Base-by-base conservation (phyloP, 2,888 invertebrate species). In the Nephrocerus scutellatus region DNA sequence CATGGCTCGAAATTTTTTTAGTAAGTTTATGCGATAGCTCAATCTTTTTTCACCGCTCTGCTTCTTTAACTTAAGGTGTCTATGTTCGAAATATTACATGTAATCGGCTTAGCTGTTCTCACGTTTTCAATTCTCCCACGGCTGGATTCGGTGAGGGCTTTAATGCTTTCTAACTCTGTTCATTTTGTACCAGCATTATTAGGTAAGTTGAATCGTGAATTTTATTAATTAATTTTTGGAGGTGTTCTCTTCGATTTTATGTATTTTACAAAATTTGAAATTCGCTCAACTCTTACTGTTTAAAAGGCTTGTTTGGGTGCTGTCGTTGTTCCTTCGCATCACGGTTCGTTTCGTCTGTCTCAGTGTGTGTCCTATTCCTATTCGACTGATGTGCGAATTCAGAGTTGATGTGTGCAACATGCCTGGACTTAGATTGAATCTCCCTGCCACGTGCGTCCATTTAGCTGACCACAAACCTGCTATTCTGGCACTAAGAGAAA, bases 161-260 rank as follows among this genome's bases (percentile, higher is more conserved):
- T 84, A 2, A 85, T 89, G 79, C 68, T 92, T 36, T 84, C 86
- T 56, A 88, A 85, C 63, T 86, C 85, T 15, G 74, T 90, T 47
- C 88, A 86, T 58, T 74, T 91, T 50, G 64, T 90, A 9, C 93
- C 93, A 0, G 79, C 79, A n/a, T 49, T 89, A 41, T 68, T 85
- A 19, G 80, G 83, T 76, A 72, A 75, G 58, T 64, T 63, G 22
- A n/a, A n/a, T n/a, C n/a, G n/a, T n/a, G n/a, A n/a, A n/a, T n/a
- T n/a, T n/a, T n/a, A n/a, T n/a, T n/a, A n/a, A n/a, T n/a, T n/a
- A n/a, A n/a, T n/a, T n/a, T n/a, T n/a, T n/a, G n/a, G n/a, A n/a
- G n/a, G n/a, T n/a, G n/a, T n/a, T n/a, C n/a, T n/a, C n/a, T n/a
- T n/a, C n/a, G n/a, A n/a, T n/a, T n/a, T n/a, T n/a, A n/a, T n/a